Evolutionary conservation across 2,888 invertebrate genomes (phyloP).

Genomic region (Metopia argyrocephala): DNA sequence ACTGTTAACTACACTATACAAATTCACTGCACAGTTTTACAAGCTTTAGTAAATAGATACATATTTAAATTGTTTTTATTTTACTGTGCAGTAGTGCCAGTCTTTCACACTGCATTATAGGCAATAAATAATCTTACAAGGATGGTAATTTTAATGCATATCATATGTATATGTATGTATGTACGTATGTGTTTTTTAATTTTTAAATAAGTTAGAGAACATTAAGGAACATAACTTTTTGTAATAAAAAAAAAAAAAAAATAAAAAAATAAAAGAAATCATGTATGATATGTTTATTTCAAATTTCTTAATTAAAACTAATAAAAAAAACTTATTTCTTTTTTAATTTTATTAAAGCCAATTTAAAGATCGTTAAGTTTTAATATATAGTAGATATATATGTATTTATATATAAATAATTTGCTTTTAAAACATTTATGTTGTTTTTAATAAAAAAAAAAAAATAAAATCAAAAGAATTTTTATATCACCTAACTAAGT

Average conservation of each 20-base stretch:
- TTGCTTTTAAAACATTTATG: not conserved
- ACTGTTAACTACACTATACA: too few relatives aligned
- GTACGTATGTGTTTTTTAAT: not conserved
- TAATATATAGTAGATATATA: not conserved
- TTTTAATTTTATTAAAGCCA: slow-evolving; percentile 8
- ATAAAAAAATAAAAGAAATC: too few relatives aligned
- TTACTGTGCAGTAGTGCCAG: too few relatives aligned
- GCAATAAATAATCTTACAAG: too few relatives aligned
- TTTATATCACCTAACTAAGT: slow-evolving; percentile 25
- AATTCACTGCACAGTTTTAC: too few relatives aligned
- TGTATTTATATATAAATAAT: not conserved
- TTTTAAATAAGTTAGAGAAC: not conserved
- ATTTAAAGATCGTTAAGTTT: not conserved
- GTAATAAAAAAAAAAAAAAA: not conserved
- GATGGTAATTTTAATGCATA: not conserved
- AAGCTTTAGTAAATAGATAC: too few relatives aligned
- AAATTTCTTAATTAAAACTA: not conserved
- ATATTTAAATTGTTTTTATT: too few relatives aligned
- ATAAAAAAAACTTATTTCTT: not conserved
- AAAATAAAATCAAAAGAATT: not conserved
- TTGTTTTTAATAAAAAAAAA: not conserved
- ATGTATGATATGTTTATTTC: not conserved
- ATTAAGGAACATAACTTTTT: not conserved
- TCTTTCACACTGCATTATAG: too few relatives aligned
- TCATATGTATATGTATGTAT: not conserved